Conservation (phyloP, 2,888 invertebrate species). For the Macrophya annulata region DNA sequence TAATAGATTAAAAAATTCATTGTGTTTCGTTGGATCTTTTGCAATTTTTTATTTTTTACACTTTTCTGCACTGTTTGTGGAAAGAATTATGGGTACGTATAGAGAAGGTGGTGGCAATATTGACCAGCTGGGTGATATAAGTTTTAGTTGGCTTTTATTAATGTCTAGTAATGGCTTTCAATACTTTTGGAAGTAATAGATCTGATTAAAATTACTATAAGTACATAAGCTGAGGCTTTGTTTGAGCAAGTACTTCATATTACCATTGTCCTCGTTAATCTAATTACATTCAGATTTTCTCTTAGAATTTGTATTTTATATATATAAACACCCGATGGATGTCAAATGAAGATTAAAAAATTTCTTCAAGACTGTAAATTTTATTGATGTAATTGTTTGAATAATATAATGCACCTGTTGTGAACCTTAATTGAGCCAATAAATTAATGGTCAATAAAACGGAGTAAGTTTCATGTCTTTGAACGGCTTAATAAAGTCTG, state of each 20-base stretch:
- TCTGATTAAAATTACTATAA: background rate
- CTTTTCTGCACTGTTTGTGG: background rate
- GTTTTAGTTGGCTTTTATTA: background rate
- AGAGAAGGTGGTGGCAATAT: background rate
- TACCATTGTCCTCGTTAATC: background rate
- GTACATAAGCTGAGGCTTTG: background rate
- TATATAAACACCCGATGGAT: conserved; percentile 10
- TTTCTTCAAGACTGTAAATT: background rate
- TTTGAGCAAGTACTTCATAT: background rate
- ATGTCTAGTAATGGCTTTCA: background rate
- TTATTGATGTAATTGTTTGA: background rate
- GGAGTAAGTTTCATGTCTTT: background rate
- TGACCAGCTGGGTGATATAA: background rate
- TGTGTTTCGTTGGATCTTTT: background rate
- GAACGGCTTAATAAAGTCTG: background rate
- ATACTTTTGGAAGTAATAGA: background rate
- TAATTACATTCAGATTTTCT: background rate
- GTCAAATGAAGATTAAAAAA: background rate
- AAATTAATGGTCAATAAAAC: background rate
- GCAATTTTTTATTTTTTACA: background rate
- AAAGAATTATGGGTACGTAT: background rate
- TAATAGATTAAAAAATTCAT: background rate
- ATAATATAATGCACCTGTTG: background rate
- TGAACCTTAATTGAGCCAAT: background rate
- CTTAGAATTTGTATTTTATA: background rate